Base-by-base conservation (phyloP, 64 coral and sea anemone genomes). In the Catalaphyllia jardinei region DNA sequence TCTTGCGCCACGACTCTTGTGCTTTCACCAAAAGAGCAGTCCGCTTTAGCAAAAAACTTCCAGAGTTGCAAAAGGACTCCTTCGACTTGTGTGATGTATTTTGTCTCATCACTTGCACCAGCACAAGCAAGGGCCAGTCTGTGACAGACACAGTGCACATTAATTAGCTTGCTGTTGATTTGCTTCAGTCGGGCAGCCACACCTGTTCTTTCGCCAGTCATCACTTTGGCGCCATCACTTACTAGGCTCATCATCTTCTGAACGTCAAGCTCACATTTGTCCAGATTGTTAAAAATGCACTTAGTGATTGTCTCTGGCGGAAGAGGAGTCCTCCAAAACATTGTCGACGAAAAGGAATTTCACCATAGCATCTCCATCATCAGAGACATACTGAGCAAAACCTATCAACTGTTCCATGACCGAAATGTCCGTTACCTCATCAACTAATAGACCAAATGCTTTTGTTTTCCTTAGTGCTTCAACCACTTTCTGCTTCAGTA, bases 111-210 rank as follows among this genome's bases (percentile, higher is more conserved):
- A 87, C 79, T 86, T 10, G 89, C 90, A 86, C 79, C 86, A 50
- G 60, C 87, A 89, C 94, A 96, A 25, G 89, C 71, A 14, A 96
- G 86, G 64, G 89, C n/a, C n/a, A n/a, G n/a, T n/a, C n/a, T n/a
- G n/a, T n/a, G n/a, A n/a, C n/a, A n/a, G n/a, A n/a, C n/a, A n/a
- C n/a, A n/a, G n/a, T n/a, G n/a, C n/a, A n/a, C n/a, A n/a, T n/a
- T n/a, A n/a, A n/a, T n/a, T n/a, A 90, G 10, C 50, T 51, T 55
- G 29, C 72, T 92, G 79, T 79, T 87, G 31, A 86, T 80, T n/a
- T 61, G 39, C 25, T 76, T 62, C 74, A 95, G 72, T 51, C 39
- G 75, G 60, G 71, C 78, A 59, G 94, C 94, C 4, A 92, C 89
- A 28, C 79, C 94, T 89, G 50, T 89, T 77, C 63, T 95, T 60